Base-by-base conservation (phyloP, 2,797 vertebrate species). In the Lacerta agilis region DNA sequence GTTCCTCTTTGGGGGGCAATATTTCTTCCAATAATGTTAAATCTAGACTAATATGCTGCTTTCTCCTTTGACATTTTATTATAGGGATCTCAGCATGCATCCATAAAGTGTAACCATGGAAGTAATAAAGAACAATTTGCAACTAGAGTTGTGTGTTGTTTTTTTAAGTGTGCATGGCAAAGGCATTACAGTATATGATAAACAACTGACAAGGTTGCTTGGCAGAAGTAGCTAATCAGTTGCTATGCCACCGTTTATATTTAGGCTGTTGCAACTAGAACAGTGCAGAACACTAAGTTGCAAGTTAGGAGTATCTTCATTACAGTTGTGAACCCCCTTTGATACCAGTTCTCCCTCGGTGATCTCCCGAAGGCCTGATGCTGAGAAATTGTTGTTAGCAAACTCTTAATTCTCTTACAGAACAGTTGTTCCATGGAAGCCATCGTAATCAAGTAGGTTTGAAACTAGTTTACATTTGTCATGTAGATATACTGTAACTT, bases 61-160 rank as follows among this genome's bases (percentile, higher is more conserved):
- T 90, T 91, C 86, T 92, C 85, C 69, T 85, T 87, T 72, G 90
- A 49, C 88, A 80, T 89, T 91, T 90, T 89, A 49, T 79, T 87
- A 79, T 85, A 89, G 79, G 85, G 79, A 91, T 79, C 29, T 86
- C 33, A 33, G 29, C 38, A 33, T 64, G 64, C 41, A 85, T 89
- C 5, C 90, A 91, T 17, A 36, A 72, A 86, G 81, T 71, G 71
- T 61, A 71, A 76, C 88, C 71, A 77, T 58, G 43, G 71, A 89
- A 86, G 84, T 89, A 89, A 81, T 89, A 86, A 86, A 86, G 64
- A 89, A 43, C 76, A 82, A 89, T 89, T 86, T 89, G 71, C 61
- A 82, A 55, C 71, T 27, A 64, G 33, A 76, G 27, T 29, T 38
- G 18, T 33, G 33, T 33, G n/a, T 33, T 83, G 61, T 86, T 72